These are phyloP conservation scores for Mixornis gularis DNA, from an alignment of 2,113 vertebrate genomes.

Conservation along the genomic window DNA sequence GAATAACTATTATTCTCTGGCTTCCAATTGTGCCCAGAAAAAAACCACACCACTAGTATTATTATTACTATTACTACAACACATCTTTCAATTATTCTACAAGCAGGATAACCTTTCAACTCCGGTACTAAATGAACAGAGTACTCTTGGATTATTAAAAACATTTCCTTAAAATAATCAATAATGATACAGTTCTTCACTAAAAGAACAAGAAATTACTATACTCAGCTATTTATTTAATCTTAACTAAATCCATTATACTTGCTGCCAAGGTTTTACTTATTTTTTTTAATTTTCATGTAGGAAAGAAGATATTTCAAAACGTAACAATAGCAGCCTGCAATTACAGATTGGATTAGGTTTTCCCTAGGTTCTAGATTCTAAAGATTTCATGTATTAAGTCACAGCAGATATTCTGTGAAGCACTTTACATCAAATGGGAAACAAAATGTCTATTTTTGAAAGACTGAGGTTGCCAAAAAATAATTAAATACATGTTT, in stretches of 20 bases:
- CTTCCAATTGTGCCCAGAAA: neutral
- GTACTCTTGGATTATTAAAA: neutral
- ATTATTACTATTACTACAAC: neutral
- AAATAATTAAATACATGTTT: conserved; percentile 54
- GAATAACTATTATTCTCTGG: neutral
- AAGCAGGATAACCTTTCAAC: neutral
- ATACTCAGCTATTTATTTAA: neutral
- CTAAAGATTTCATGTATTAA: conserved; percentile 52
- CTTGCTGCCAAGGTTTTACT: conserved; percentile 17
- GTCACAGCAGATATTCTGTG: conserved; percentile 44
- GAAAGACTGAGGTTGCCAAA: conserved; percentile 19
- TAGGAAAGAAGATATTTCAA: conserved; percentile 38
- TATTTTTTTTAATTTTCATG: conserved; percentile 25
- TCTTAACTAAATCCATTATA: neutral
- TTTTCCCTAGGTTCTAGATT: conserved; percentile 34
- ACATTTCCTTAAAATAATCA: neutral
- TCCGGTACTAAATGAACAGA: neutral
- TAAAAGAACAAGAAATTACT: neutral
- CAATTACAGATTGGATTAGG: conserved; percentile 30
- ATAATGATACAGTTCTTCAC: neutral
- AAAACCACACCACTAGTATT: neutral
- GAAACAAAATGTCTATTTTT: conserved; percentile 58
- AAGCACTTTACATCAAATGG: conserved; percentile 51
- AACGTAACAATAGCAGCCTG: conserved; percentile 2
- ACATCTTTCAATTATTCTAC: neutral